phyloP scores from a whole-genome alignment of 2,888 invertebrate species.

The Calephelis perditalis region DNA sequence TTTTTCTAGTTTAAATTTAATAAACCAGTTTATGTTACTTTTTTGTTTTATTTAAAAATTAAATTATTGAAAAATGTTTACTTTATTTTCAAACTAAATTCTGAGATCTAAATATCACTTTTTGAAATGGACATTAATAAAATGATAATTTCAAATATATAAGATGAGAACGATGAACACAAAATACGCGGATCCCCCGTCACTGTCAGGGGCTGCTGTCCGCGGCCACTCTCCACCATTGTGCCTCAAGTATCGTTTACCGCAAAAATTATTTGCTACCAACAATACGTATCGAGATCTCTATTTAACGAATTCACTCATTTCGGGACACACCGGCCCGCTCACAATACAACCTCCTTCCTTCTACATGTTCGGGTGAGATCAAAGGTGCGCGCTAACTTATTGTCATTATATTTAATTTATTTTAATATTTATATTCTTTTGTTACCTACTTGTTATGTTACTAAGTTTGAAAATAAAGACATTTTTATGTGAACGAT shows the following conservation, averaged over 20 bases:
- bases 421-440: no score
- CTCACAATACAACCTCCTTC: conserved; percentile 35
- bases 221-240: conserved; percentile 64
- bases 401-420: neutral
- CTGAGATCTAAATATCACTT: no score
- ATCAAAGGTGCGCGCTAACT: conserved; percentile 39
- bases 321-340: conserved; percentile 40
- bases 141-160: conserved; percentile 3
- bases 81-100: no score
- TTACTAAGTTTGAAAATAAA: no score
- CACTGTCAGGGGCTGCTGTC: conserved; percentile 50
- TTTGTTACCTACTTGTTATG: no score
- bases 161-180: neutral
- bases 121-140: neutral
- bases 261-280: conserved; percentile 68
- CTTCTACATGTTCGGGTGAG: conserved; percentile 39
- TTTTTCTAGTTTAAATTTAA: no score
- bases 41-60: no score
- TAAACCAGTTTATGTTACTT: no score
- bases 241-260: conserved; percentile 68
- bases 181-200: conserved; percentile 42
- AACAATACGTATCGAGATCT: conserved; percentile 60
- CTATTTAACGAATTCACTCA: conserved; percentile 71
- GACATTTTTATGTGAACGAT: no score
- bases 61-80: no score